A percentile compares a stretch with the other conserved stretches of the same genome.
phyloP scores from a whole-genome alignment of 2,888 invertebrate genomes.

The Salticus scenicus region DNA sequence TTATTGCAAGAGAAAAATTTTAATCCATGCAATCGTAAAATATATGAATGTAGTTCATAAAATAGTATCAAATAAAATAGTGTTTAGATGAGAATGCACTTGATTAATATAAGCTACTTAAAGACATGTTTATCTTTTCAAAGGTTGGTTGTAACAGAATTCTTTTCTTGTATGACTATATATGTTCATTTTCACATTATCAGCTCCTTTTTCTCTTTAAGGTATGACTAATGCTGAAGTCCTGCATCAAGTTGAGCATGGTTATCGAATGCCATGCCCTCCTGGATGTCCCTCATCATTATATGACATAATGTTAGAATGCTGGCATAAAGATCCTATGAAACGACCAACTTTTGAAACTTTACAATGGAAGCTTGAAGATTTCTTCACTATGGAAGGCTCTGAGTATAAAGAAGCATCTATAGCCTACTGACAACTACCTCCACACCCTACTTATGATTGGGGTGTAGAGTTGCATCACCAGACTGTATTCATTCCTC shows the following conservation, averaged over 20 bases:
- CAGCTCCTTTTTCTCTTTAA: slow-evolving; percentile 22
- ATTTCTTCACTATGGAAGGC: slow-evolving; percentile 99
- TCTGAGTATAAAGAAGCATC: slow-evolving; percentile 98
- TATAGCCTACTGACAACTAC: slow-evolving; percentile 69
- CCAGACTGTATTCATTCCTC: slow-evolving; percentile 60
- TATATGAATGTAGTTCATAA: too few relatives aligned
- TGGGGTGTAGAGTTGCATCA: slow-evolving; percentile 62
- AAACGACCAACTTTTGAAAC: slow-evolving; percentile 99
- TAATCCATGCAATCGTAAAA: too few relatives aligned
- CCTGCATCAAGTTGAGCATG: slow-evolving; percentile 98
- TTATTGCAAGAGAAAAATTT: too few relatives aligned
- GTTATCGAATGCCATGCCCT: slow-evolving; percentile 99
- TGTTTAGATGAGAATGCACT: too few relatives aligned
- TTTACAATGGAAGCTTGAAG: slow-evolving; percentile 99
- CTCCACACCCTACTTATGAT: slow-evolving; percentile 67
- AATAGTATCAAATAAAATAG: too few relatives aligned
- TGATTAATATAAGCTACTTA: too few relatives aligned
- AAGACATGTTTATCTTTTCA: too few relatives aligned
- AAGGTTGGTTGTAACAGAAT: too few relatives aligned
- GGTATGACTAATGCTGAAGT: slow-evolving; percentile 99
- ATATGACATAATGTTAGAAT: slow-evolving; percentile 99
- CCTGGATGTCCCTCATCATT: slow-evolving; percentile 88
- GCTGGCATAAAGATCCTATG: slow-evolving; percentile 98
- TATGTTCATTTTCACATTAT: too few relatives aligned
- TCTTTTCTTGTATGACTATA: too few relatives aligned